A percentile compares a stretch with the other conserved stretches of the same genome.
Conservation (phyloP, 2,113 vertebrate genomes). For the Diphyllodes magnificus region DNA sequence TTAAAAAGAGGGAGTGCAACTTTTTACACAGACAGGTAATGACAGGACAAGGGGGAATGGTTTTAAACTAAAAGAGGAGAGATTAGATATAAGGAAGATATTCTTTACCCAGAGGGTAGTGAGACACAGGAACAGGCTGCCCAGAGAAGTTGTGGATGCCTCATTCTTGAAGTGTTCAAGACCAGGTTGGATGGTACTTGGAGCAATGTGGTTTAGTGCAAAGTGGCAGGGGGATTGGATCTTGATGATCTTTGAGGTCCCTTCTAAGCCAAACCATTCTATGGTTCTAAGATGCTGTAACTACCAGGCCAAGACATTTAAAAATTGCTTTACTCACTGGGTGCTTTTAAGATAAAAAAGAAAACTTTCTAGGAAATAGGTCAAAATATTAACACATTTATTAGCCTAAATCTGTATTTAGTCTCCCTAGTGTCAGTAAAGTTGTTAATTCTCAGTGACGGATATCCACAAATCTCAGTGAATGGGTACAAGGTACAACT, state of each 20-base stretch:
- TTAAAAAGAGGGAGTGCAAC: background rate
- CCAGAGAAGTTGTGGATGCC: background rate
- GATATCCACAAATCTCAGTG: background rate
- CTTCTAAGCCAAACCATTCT: background rate
- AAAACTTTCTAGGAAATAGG: background rate
- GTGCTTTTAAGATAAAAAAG: background rate
- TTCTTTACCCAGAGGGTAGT: background rate
- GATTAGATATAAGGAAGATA: background rate
- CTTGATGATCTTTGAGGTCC: background rate
- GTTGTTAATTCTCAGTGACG: background rate
- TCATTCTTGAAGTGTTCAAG: background rate
- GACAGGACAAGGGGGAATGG: background rate
- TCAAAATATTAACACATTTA: background rate
- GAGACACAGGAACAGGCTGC: background rate
- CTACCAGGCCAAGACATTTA: background rate
- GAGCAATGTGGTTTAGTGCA: background rate
- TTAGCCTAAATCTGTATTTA: background rate
- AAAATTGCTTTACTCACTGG: background rate
- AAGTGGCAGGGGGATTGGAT: background rate
- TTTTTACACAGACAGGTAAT: background rate
- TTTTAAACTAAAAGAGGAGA: background rate
- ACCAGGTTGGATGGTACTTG: background rate
- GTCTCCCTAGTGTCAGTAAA: background rate
- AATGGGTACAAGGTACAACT: background rate
- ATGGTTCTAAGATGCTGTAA: background rate